Evolutionary conservation across 2,888 invertebrate species (phyloP).

Genomic region (Ypsolopha scabrella): DNA sequence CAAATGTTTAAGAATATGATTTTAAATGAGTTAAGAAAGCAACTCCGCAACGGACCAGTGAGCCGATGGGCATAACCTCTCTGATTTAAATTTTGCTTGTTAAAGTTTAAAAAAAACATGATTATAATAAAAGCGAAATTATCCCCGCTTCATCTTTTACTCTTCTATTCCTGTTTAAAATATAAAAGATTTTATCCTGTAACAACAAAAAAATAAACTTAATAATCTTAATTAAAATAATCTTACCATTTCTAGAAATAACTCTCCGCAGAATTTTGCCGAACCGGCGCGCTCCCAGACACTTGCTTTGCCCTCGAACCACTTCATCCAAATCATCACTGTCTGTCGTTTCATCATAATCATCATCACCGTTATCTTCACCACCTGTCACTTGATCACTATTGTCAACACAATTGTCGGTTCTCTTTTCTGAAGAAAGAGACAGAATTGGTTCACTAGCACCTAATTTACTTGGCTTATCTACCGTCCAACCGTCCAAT

Average conservation of each 20-base stretch:
- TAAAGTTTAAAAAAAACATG: no score
- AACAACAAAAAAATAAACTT: no score
- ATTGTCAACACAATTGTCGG: background rate
- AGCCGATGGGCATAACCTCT: no score
- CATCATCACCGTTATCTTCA: constrained; percentile 26
- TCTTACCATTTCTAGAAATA: constrained; percentile 62
- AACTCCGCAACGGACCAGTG: no score
- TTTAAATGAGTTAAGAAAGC: no score
- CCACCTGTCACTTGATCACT: background rate
- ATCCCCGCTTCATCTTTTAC: no score
- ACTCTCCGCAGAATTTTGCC: constrained; percentile 56
- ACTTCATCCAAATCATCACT: constrained; percentile 57
- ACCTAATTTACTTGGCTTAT: constrained; percentile 38
- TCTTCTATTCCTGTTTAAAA: no score
- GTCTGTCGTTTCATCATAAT: constrained; percentile 49
- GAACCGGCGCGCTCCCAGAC: constrained; percentile 57
- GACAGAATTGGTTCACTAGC: constrained; percentile 57
- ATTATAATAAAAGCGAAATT: no score
- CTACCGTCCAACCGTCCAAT: constrained; percentile 30
- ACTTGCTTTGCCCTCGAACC: constrained; percentile 51
- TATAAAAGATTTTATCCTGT: no score
- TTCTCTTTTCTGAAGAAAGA: constrained; percentile 8
- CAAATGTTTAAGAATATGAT: no score
- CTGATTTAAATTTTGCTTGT: no score
- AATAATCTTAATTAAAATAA: background rate